Conservation (phyloP, 2,888 invertebrate genomes). For the Polymixis lichenea region DNA sequence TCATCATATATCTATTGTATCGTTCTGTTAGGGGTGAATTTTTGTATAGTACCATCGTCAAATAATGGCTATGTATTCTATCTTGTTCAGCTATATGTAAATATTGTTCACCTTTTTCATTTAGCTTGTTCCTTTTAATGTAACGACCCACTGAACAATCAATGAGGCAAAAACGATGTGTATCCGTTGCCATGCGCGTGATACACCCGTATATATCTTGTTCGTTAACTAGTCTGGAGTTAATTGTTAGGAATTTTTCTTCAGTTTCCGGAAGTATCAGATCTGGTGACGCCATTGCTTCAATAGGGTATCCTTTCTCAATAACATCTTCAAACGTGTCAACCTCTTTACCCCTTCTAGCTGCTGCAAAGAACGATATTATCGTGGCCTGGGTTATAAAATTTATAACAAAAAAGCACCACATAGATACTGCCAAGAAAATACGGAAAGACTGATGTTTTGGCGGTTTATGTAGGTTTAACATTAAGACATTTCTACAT, state of each 20-base stretch:
- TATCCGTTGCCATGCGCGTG: constrained; percentile 76
- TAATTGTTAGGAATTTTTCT: constrained; percentile 78
- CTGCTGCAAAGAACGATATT: constrained; percentile 84
- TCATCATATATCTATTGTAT: constrained; percentile 78
- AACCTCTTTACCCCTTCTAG: constrained; percentile 84
- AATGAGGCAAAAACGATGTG: constrained; percentile 81
- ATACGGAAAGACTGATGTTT: constrained; percentile 78
- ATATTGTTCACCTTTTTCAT: constrained; percentile 83
- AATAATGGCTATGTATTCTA: constrained; percentile 84
- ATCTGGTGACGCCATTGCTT: constrained; percentile 87
- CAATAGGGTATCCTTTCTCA: constrained; percentile 81
- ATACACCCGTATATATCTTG: constrained; percentile 78
- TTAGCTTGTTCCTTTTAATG: constrained; percentile 78
- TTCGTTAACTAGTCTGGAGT: constrained; percentile 77
- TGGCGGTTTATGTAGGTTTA: constrained; percentile 79
- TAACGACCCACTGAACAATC: constrained; percentile 85
- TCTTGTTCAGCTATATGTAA: constrained; percentile 82
- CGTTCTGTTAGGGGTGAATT: constrained; percentile 79
- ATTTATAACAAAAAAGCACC: constrained; percentile 85
- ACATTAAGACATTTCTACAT: constrained; percentile 77
- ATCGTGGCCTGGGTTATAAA: constrained; percentile 86
- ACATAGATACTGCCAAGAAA: constrained; percentile 80
- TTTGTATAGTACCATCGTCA: constrained; percentile 79
- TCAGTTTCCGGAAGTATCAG: constrained; percentile 82
- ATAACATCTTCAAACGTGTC: constrained; percentile 86